A percentile compares a stretch with the other conserved stretches of the same genome.
These are phyloP conservation scores for Drosophila suzukii DNA, from an alignment of 1,140 invertebrate genomes.

Conservation along the genomic window DNA sequence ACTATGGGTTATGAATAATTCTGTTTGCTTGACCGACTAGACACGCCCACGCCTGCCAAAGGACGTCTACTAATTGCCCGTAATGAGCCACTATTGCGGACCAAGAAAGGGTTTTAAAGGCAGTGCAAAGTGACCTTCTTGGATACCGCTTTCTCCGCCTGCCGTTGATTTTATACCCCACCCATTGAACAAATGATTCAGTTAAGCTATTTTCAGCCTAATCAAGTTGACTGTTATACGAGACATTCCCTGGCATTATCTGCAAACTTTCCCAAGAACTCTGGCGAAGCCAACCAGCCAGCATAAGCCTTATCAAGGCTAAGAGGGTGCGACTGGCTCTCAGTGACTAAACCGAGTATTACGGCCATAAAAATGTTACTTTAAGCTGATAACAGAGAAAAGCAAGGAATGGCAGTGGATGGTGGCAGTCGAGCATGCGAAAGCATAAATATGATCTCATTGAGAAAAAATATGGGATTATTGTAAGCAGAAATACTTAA, in stretches of 20 bases:
- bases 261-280: conserved; percentile 18
- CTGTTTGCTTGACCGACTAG: conserved; percentile 58
- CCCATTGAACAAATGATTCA: conserved; percentile 2
- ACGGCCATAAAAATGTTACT: conserved; percentile 51
- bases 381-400: conserved; percentile 34
- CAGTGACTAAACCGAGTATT: conserved; percentile 46
- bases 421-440: conserved; percentile 12
- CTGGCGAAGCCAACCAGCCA: background rate
- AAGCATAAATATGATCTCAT: conserved; percentile 14
- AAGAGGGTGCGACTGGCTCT: conserved; percentile 9
- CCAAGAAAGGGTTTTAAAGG: conserved; percentile 10
- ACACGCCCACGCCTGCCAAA: conserved; percentile 25
- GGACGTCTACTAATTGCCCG: conserved; percentile 67
- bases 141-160: background rate
- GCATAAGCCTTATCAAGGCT: conserved; percentile 26
- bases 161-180: background rate
- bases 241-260: conserved; percentile 26
- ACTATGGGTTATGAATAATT: conserved; percentile 63
- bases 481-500: conserved; percentile 10
- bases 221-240: conserved; percentile 39
- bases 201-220: conserved; percentile 32
- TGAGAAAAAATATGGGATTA: conserved; percentile 30
- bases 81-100: conserved; percentile 62
- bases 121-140: background rate
- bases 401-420: too few relatives aligned